These are phyloP conservation scores for Tetragnatha versicolor DNA, from an alignment of 1,140 invertebrate species.

Conservation along the genomic window DNA sequence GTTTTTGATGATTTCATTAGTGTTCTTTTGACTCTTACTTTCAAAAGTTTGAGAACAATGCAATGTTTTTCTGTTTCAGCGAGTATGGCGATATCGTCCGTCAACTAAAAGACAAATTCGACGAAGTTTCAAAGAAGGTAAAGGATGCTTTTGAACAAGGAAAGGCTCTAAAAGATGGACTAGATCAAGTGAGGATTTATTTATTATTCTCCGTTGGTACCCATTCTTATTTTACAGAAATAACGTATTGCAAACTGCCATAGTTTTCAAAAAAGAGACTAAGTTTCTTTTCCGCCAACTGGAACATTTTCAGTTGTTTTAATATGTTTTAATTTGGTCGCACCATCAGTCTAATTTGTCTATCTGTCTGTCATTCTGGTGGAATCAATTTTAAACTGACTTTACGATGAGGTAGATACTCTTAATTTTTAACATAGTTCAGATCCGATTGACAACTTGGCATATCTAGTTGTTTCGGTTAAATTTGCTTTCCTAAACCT, in stretches of 20 bases:
- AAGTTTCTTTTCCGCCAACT: neutral
- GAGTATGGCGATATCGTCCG: neutral
- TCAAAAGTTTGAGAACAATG: no score
- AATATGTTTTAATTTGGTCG: neutral
- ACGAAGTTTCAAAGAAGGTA: constrained; percentile 11
- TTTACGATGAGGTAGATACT: no score
- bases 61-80: neutral
- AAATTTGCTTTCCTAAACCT: no score
- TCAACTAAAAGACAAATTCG: constrained; percentile 4
- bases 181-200: neutral
- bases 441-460: no score
- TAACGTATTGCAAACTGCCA: neutral
- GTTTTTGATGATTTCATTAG: no score
- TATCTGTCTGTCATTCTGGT: neutral
- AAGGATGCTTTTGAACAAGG: constrained; percentile 29
- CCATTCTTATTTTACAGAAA: neutral
- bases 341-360: neutral
- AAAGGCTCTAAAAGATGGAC: neutral
- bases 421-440: no score
- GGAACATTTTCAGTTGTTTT: neutral
- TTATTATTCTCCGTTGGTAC: neutral
- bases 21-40: no score
- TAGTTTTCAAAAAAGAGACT: neutral
- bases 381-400: no score
- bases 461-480: no score